Evolutionary conservation across 2,888 invertebrate species (phyloP).

Genomic region (Laothoe populi): DNA sequence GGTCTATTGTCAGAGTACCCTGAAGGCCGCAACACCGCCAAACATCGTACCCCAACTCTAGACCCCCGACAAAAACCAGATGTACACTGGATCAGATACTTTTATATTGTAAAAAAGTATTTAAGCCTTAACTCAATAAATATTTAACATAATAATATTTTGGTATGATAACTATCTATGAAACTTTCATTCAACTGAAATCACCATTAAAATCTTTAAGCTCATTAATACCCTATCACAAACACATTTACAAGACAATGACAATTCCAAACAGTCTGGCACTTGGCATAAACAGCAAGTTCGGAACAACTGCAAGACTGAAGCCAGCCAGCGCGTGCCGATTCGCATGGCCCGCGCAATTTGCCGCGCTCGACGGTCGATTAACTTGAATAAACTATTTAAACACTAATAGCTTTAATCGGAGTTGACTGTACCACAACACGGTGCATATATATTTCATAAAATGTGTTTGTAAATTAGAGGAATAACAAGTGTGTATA

Average conservation of each 20-base stretch:
- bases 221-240: neutral
- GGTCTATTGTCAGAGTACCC: too few species aligned
- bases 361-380: slow-evolving; percentile 32
- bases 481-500: neutral
- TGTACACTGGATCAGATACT: too few species aligned
- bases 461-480: neutral
- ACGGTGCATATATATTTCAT: neutral
- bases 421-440: neutral
- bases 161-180: too few species aligned
- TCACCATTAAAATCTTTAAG: too few species aligned
- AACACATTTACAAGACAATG: neutral
- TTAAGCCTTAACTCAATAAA: too few species aligned
- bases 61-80: too few species aligned
- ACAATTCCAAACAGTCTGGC: neutral
- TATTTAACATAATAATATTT: too few species aligned
- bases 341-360: slow-evolving; percentile 44
- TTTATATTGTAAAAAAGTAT: too few species aligned
- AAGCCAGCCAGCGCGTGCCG: slow-evolving; percentile 33
- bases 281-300: neutral
- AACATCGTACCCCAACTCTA: too few species aligned
- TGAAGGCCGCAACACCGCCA: too few species aligned
- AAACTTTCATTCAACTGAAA: too few species aligned
- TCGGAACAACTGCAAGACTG: neutral
- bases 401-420: slow-evolving; percentile 36
- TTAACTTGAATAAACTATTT: slow-evolving; percentile 42